Base-by-base conservation (phyloP, 2,888 invertebrate genomes). In the Thecophora atra region DNA sequence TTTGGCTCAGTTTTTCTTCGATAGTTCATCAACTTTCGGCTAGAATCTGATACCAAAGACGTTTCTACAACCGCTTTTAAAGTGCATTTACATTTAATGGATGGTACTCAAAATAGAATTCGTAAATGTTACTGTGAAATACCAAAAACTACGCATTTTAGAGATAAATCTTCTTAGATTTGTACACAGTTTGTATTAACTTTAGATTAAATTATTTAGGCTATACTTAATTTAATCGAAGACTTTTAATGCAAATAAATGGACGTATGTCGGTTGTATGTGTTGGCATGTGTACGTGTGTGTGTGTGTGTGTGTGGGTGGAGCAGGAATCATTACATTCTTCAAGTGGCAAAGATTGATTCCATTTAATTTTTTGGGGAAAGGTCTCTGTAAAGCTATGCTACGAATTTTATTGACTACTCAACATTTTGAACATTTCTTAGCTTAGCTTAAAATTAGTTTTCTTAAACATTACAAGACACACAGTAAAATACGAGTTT, bases 1-100 rank as follows among this genome's bases (percentile, higher is more conserved):
- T 75, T 81, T 80, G 81, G 80, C 79, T 79, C 81, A 81, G 77
- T 28, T 37, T 63, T 44, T 44, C n/a, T 5, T 24, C 24, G 56
- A 19, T 42, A 37, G 21, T 42, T 30, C 37, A 30, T 21, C 37
- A 11, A 37, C 37, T 37, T 37, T 30, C 37, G 24, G 6, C n/a
- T 19, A 28, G 7, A 19, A 11, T 11, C n/a, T 17, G 8, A 17
- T 17, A 65, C 26, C n/a, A 28, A 17, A 13, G 24, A 28, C 19
- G 42, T 13, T 21, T 63, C 19, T 63, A 63, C 63, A 63, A 63
- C 63, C 63, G 63, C 37, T n/a, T 21, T 37, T 37, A 37, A 37
- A 37, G 37, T 37, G 37, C 11, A 8, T 52, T 3, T 15, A n/a
- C 56, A 15, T 56, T 56, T 21, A 26, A 26, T 56, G 56, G 24